Evolutionary conservation across 2,888 invertebrate species (phyloP).

Genomic region (Imbricaverruca yamaguchii): DNA sequence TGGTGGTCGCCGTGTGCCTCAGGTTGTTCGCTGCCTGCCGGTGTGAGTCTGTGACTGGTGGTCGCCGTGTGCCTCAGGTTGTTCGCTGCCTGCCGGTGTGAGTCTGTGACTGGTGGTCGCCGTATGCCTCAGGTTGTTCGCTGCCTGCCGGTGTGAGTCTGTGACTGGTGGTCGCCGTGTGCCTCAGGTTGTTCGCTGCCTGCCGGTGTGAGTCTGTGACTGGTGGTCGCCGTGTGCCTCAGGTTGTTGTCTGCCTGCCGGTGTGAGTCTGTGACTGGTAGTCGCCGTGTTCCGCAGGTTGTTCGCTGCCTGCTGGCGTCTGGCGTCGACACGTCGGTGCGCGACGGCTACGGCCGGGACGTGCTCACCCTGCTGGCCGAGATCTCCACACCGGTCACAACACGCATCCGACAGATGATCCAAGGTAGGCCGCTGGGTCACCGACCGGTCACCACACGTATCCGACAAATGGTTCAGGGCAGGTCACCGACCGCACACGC

Average conservation of each 20-base stretch:
- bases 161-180: too few relatives aligned
- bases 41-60: too few relatives aligned
- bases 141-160: too few relatives aligned
- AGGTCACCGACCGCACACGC: too few relatives aligned
- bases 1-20: too few relatives aligned
- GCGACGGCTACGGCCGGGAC: conserved; percentile 31
- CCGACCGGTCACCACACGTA: conserved; percentile 30
- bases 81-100: too few relatives aligned
- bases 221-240: background rate
- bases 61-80: too few relatives aligned
- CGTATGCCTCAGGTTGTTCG: too few relatives aligned
- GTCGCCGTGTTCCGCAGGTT: background rate
- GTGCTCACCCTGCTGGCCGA: conserved; percentile 32
- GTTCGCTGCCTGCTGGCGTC: conserved; percentile 29
- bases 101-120: too few relatives aligned
- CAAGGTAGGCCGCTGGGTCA: conserved; percentile 27
- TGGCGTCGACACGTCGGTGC: conserved; percentile 31
- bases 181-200: background rate
- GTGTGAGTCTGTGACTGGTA: background rate
- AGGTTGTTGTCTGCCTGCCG: conserved; percentile 2
- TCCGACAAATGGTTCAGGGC: conserved; percentile 22
- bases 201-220: conserved; percentile 7
- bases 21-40: too few relatives aligned
- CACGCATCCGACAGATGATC: conserved; percentile 31
- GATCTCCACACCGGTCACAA: conserved; percentile 32